These are phyloP conservation scores for Crenuchus spilurus DNA, from an alignment of 2,797 vertebrate species.

Conservation along the genomic window DNA sequence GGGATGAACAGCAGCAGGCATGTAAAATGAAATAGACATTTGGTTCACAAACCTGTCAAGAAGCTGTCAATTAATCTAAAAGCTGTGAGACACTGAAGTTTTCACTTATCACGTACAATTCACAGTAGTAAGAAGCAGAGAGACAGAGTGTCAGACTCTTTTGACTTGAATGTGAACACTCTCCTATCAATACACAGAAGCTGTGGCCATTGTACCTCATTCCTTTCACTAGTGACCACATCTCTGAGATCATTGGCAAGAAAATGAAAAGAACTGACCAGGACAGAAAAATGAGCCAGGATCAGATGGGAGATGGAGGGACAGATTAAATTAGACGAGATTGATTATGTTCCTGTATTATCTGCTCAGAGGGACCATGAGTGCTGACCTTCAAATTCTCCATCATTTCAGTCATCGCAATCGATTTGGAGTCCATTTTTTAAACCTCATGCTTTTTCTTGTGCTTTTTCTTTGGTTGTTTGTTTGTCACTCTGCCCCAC, in stretches of 20 bases:
- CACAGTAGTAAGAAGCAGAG: background rate
- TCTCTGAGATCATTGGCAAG: conserved; percentile 19
- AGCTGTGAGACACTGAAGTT: too few species aligned
- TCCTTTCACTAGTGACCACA: background rate
- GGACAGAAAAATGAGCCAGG: conserved; percentile 47
- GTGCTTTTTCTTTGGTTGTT: conserved; percentile 7
- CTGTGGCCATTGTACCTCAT: conserved; percentile 7
- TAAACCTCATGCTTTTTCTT: conserved; percentile 70
- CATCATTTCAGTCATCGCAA: conserved; percentile 72
- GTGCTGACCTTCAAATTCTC: conserved; percentile 62
- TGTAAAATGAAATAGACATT: too few species aligned
- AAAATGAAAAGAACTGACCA: conserved; percentile 52
- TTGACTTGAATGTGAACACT: background rate
- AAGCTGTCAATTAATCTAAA: too few species aligned
- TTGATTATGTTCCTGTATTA: conserved; percentile 67
- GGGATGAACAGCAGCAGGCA: too few species aligned
- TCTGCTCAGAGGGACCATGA: conserved; percentile 66
- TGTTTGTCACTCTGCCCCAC: conserved; percentile 69
- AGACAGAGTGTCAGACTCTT: conserved; percentile 2
- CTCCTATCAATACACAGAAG: background rate
- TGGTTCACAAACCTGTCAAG: too few species aligned
- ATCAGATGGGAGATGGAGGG: conserved; percentile 49
- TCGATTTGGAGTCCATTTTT: conserved; percentile 75
- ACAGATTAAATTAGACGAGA: conserved; percentile 59
- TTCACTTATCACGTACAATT: background rate